phyloP scores from a whole-genome alignment of 2,888 invertebrate species.

The Nomada hirtipes region DNA sequence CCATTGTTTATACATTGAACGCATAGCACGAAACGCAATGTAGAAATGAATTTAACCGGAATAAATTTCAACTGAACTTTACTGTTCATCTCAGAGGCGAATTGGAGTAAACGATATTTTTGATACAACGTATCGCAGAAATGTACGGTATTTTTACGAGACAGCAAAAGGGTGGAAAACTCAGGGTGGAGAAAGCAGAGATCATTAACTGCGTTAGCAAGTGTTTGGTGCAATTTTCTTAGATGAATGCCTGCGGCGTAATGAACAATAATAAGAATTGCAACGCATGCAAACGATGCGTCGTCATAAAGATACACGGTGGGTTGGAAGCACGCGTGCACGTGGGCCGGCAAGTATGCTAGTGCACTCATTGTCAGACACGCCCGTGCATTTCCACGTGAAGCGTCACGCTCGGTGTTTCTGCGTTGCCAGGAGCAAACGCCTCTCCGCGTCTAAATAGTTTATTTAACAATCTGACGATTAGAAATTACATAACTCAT shows the following conservation, averaged over 20 bases:
- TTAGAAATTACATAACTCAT: neutral
- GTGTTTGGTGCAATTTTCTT: neutral
- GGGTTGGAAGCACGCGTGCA: constrained; percentile 51
- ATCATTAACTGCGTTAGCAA: too few species aligned
- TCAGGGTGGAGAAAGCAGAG: too few species aligned
- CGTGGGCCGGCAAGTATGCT: constrained; percentile 63
- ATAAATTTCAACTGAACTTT: too few species aligned
- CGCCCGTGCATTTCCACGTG: constrained; percentile 63
- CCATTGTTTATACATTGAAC: neutral
- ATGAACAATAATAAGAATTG: constrained; percentile 58
- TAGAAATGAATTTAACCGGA: too few species aligned
- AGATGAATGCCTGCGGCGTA: constrained; percentile 33
- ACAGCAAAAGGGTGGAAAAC: too few species aligned
- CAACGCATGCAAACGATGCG: constrained; percentile 45
- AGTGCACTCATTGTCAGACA: constrained; percentile 47
- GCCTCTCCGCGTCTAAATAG: neutral
- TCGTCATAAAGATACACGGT: constrained; percentile 27
- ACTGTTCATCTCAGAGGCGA: too few species aligned
- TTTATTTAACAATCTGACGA: neutral
- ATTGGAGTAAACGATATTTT: too few species aligned
- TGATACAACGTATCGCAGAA: neutral
- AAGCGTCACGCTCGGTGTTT: constrained; percentile 37
- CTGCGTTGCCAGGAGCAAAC: constrained; percentile 3
- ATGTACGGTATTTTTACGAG: too few species aligned
- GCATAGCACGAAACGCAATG: too few species aligned